phyloP scores from a whole-genome alignment of 2,797 vertebrate genomes.

The Clamator glandarius region DNA sequence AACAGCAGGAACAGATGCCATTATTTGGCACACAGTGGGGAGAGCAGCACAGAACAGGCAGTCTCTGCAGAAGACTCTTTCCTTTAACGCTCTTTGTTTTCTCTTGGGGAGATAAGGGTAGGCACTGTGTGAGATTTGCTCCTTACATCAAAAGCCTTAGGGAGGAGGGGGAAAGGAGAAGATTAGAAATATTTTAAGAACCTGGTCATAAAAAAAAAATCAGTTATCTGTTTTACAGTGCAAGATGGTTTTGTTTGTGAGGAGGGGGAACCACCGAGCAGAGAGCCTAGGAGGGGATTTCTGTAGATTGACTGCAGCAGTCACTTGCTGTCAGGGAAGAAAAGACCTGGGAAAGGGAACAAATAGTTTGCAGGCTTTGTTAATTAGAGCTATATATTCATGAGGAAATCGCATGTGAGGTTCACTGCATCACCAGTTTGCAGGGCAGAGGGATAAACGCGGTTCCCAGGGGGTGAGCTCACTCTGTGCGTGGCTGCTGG shows the following conservation, averaged over 20 bases:
- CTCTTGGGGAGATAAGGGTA: constrained; percentile 63
- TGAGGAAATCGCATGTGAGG: neutral
- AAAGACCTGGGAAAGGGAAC: neutral
- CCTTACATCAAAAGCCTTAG: constrained; percentile 36
- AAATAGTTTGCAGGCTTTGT: neutral
- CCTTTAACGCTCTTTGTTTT: constrained; percentile 68
- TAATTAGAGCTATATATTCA: neutral
- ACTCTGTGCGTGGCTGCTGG: accelerated
- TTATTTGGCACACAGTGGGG: constrained; percentile 51
- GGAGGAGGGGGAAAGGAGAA: neutral
- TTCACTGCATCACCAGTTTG: neutral
- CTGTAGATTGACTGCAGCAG: constrained; percentile 7
- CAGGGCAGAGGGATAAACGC: neutral
- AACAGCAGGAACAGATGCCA: constrained; percentile 62
- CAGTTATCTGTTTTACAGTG: constrained; percentile 17
- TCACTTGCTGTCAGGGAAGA: neutral
- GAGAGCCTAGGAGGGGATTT: neutral
- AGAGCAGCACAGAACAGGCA: constrained; percentile 58
- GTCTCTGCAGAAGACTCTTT: constrained; percentile 67
- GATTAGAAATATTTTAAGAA: constrained; percentile 51
- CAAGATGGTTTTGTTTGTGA: constrained; percentile 11
- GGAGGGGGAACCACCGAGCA: neutral
- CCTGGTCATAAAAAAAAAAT: constrained; percentile 27
- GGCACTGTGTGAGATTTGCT: constrained; percentile 36
- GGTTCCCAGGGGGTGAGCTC: neutral